These are phyloP conservation scores for Mactra quadrangularis DNA, from an alignment of 1,140 invertebrate genomes.

Conservation along the genomic window DNA sequence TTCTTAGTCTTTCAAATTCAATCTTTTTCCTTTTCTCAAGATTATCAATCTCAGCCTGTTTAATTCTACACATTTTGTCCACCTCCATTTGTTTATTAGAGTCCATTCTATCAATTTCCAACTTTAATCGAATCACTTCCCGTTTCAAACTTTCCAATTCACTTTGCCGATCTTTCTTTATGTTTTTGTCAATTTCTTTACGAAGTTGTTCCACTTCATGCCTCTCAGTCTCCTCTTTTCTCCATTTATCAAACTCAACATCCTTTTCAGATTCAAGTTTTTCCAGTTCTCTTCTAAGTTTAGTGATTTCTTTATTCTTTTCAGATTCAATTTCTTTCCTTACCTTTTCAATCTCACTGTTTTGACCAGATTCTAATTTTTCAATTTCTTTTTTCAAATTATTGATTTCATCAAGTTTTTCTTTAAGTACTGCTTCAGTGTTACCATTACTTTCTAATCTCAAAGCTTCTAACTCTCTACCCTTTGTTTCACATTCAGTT, in stretches of 20 bases:
- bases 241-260: conserved; percentile 44
- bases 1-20: conserved; percentile 57
- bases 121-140: conserved; percentile 51
- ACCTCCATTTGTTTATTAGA: conserved; percentile 43
- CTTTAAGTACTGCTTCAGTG: conserved; percentile 12
- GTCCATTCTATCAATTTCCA: conserved; percentile 44
- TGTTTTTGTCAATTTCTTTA: conserved; percentile 56
- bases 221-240: conserved; percentile 46
- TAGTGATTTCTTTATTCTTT: conserved; percentile 8
- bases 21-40: conserved; percentile 59
- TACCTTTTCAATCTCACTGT: conserved; percentile 41
- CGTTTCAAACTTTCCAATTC: conserved; percentile 43
- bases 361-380: conserved; percentile 25
- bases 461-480: not conserved
- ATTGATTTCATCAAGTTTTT: conserved; percentile 18
- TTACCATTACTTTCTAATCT: not conserved
- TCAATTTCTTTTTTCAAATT: conserved; percentile 20
- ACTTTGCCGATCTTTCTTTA: conserved; percentile 40
- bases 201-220: conserved; percentile 32
- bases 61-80: conserved; percentile 33
- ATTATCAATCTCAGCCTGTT: conserved; percentile 51
- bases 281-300: conserved; percentile 16
- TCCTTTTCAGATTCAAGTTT: conserved; percentile 40
- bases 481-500: not conserved
- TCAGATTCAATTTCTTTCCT: conserved; percentile 44